Evolutionary conservation across 1,140 invertebrate species (phyloP).

Genomic region (Lysiphlebus fabarum): DNA sequence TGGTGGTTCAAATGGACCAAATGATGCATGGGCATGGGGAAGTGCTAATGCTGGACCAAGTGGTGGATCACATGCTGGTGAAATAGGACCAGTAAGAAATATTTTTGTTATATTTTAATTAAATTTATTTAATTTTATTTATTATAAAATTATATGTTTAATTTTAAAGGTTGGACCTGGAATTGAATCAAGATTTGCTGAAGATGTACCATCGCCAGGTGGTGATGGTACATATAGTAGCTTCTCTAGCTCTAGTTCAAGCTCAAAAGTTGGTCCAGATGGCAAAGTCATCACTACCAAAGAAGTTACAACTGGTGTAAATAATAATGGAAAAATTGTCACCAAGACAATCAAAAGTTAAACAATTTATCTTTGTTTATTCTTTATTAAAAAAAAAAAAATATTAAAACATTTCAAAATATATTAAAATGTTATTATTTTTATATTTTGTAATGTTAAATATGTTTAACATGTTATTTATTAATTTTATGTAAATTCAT

Average conservation of each 20-base stretch:
- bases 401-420: too few relatives aligned
- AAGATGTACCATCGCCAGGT: constrained; percentile 39
- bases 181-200: constrained; percentile 58
- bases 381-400: not conserved
- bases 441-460: too few relatives aligned
- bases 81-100: constrained; percentile 40
- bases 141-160: not conserved
- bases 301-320: constrained; percentile 63
- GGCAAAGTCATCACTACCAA: constrained; percentile 59
- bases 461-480: too few relatives aligned
- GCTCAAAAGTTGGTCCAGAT: constrained; percentile 58
- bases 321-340: constrained; percentile 69
- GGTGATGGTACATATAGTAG: constrained; percentile 56
- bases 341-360: constrained; percentile 58
- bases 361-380: constrained; percentile 23
- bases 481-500: too few relatives aligned
- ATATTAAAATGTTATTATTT: too few relatives aligned
- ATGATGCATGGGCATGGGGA: constrained; percentile 8
- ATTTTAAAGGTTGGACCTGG: constrained; percentile 57
- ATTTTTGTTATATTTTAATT: not conserved
- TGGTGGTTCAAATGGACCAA: not conserved
- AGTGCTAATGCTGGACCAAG: constrained; percentile 37
- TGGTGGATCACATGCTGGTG: constrained; percentile 39
- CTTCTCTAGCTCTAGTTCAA: constrained; percentile 62
- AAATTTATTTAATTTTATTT: not conserved